phyloP scores from a whole-genome alignment of 2,888 invertebrate genomes.

The Sphaeridia pumilis region DNA sequence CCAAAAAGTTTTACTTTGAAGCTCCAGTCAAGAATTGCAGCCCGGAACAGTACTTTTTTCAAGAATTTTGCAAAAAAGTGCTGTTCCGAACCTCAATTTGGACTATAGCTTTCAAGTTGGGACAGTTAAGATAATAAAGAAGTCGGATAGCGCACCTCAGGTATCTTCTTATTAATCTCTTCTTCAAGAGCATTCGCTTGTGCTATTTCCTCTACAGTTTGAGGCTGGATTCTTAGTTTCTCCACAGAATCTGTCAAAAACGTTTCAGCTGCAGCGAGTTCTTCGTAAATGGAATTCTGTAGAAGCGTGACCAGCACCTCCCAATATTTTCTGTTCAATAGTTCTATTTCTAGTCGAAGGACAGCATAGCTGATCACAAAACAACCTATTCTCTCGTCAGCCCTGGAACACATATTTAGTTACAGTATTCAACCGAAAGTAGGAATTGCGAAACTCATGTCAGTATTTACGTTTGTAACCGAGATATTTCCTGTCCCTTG shows the following conservation, averaged over 20 bases:
- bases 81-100: too few species aligned
- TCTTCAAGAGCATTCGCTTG: constrained; percentile 61
- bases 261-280: constrained; percentile 51
- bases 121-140: too few species aligned
- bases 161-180: constrained; percentile 54
- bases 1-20: too few species aligned
- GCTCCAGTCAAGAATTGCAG: too few species aligned
- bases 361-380: constrained; percentile 73
- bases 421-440: background rate
- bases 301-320: constrained; percentile 65
- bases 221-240: constrained; percentile 55
- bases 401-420: constrained; percentile 42
- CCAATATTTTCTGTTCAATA: constrained; percentile 81
- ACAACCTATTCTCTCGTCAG: constrained; percentile 76
- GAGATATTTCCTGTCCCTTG: constrained; percentile 85
- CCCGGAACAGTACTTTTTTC: too few species aligned
- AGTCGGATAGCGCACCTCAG: too few species aligned
- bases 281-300: constrained; percentile 59
- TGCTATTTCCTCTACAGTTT: constrained; percentile 70
- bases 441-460: background rate
- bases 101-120: too few species aligned
- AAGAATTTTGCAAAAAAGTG: too few species aligned
- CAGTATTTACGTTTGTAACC: constrained; percentile 58
- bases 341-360: constrained; percentile 78
- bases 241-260: constrained; percentile 54